Evolutionary conservation across 2,113 vertebrate genomes (phyloP), one percentile per base, ranked within the genome.

Genomic region (Camelus dromedarius): DNA sequence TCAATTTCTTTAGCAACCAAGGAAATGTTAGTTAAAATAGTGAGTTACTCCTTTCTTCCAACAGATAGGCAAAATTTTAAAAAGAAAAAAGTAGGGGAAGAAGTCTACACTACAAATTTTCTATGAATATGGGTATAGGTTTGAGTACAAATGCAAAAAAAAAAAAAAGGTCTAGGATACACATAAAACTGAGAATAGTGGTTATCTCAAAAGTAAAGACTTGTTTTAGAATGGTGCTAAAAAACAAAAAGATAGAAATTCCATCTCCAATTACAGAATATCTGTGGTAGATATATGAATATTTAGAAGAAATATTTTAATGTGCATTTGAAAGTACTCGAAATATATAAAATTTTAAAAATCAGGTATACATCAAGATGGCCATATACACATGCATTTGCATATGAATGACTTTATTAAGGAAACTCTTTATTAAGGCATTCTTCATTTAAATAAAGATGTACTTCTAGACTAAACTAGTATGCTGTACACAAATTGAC

Each of bases 291-390:
- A 75, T 70, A 91, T 14, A 11, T 93, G 79, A 90, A 52, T 87
- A 93, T 64, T 93, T 83, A 62, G 42, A 56, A 73, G 60, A 92
- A 92, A 91, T 83, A 91, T 87, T 93, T 96, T 79, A 93, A 28
- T 48, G 58, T 86, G 26, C 50, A 76, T 94, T 76, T 96, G 60
- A 92, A 81, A 93, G 32, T 42, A 50, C 11, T 93, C 20, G 80
- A 95, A 84, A 86, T 38, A 28, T 69, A 50, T 50, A 87, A n/a
- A 89, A 69, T 66, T 70, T 13, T 0, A 81, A 95, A 96, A 95
- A 38, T 72, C 15, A 72, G 89, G 12, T 77, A 28, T 75, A 69
- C 4, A 88, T 58, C 42, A 94, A 87, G 35, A 95, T 88, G 24
- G 19, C 46, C 50, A 93, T n/a, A 92, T 48, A 95, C 26, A 85